Base-by-base conservation (phyloP, 2,797 vertebrate genomes). In the Gymnoscopelus microlampas region DNA sequence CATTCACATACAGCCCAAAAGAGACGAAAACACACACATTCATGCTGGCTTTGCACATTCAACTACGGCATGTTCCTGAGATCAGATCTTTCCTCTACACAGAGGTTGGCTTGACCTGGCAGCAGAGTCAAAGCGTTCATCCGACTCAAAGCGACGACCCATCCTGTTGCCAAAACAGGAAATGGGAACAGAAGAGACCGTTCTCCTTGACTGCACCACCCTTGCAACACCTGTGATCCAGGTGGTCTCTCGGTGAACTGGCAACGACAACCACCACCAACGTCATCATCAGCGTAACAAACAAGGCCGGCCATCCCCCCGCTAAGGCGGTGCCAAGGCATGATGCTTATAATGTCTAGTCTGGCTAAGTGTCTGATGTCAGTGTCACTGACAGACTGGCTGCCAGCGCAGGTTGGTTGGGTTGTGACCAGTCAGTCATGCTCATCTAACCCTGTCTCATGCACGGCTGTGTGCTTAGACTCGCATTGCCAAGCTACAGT, bases 391-490 rank as follows among this genome's bases (percentile, higher is more conserved):
- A 53, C 67, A 74, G 70, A 74, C 65, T 7, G 71, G 63, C 59
- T 66, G 66, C 9, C 68, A 79, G 74, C 7, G n/a, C 73, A 71
- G 77, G 77, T 75, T 82, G 26, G 60, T 65, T 73, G 67, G 71
- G 81, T 77, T 82, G 75, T 74, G 71, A 84, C 76, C 81, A 83
- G 80, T 5, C 51, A 23, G 24, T 78, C 82, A 57, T 77, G 76
- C 83, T 77, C 69, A 51, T 78, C 85, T 82, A 74, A 85, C 59
- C 81, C 71, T 62, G 82, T 83, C 77, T 78, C 74, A 65, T 13
- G 61, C 68, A 79, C 68, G 62, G 19, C 63, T 56, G 71, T 79
- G 68, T 78, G 78, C 69, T 78, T 80, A 44, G 68, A 3, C 60
- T 74, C 78, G 76, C 74, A 73, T 81, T 70, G 81, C 80, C 70